Evolutionary conservation across 2,797 vertebrate species (phyloP).

Genomic region (Phoeniculus purpureus): DNA sequence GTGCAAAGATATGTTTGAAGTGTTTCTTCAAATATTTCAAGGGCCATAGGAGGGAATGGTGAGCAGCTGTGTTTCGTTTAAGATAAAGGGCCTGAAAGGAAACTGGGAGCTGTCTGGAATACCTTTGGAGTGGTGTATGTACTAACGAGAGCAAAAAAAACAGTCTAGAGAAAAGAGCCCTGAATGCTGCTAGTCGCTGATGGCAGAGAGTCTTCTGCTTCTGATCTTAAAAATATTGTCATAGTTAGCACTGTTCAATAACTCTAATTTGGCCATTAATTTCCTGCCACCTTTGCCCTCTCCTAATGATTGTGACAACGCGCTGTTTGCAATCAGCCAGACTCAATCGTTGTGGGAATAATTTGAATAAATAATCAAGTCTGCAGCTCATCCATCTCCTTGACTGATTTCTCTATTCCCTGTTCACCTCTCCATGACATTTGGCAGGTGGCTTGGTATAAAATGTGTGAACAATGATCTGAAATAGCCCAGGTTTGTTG

Average conservation of each 20-base stretch:
- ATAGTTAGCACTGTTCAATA: background rate
- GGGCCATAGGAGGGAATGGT: fast-evolving
- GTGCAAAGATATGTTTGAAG: background rate
- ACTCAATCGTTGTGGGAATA: conserved; percentile 55
- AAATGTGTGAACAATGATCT: conserved; percentile 52
- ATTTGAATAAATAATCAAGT: conserved; percentile 79
- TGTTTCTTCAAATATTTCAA: background rate
- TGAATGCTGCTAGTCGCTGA: background rate
- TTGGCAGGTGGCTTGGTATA: conserved; percentile 64
- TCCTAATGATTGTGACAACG: conserved; percentile 74
- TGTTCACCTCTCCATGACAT: conserved; percentile 67
- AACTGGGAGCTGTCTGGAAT: background rate
- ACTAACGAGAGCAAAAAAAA: background rate
- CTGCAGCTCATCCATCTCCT: conserved; percentile 74
- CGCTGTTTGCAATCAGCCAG: conserved; percentile 70
- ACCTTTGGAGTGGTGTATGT: background rate
- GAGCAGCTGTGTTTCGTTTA: background rate
- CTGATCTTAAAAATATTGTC: conserved; percentile 16
- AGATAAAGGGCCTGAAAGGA: background rate
- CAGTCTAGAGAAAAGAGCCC: background rate
- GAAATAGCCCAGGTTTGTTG: conserved; percentile 49
- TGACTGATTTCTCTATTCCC: conserved; percentile 74
- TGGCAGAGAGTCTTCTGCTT: conserved; percentile 6
- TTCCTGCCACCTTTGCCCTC: conserved; percentile 70
- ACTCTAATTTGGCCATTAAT: conserved; percentile 72